Base-by-base conservation (phyloP, 1,140 invertebrate genomes). In the Ceratina australensis region DNA sequence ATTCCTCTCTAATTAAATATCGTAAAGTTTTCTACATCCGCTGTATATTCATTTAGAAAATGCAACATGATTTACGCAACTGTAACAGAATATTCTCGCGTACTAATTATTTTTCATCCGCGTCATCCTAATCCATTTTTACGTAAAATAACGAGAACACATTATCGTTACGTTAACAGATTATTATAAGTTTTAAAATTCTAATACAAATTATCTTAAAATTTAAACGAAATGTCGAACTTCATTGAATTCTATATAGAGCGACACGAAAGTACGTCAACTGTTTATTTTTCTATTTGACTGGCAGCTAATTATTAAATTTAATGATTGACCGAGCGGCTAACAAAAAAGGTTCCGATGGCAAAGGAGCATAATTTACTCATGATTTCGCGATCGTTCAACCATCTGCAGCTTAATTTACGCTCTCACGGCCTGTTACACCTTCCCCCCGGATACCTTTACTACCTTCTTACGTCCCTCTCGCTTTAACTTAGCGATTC, bases 341-440 rank as follows among this genome's bases (percentile, higher is more conserved):
- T 16, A 49, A 4, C 33, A 59, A 7, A 24, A 18, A 56, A 65
- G 66, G 73, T 76, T 69, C n/a, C 52, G 65, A n/a, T n/a, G 22
- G 79, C 82, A 84, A 81, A 80, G 67, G 78, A 56, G 42, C 49
- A 66, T 64, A 69, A 80, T 82, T 50, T 74, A 79, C 63, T n/a
- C 71, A 72, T 56, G 69, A 77, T 69, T 83, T 50, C 81, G 42
- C 79, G 76, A 77, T 72, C 76, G 72, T 81, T 83, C 65, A 72
- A 74, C 63, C 76, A 24, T 49, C 33, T 33, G 10, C 33, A 10
- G 33, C 33, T 42, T 42, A 42, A 42, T 54, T 28, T 59, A 49
- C 57, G 28, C 57, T 49, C 68, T 80, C 72, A 75, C 61, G 59
- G 61, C 61, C 82, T 78, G 67, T 68, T 77, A 77, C 67, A 28